Percentiles rank a stretch among this genome's conserved stretches.
phyloP scores from a whole-genome alignment of 2,888 invertebrate species.

The Cataglyphis livida region DNA sequence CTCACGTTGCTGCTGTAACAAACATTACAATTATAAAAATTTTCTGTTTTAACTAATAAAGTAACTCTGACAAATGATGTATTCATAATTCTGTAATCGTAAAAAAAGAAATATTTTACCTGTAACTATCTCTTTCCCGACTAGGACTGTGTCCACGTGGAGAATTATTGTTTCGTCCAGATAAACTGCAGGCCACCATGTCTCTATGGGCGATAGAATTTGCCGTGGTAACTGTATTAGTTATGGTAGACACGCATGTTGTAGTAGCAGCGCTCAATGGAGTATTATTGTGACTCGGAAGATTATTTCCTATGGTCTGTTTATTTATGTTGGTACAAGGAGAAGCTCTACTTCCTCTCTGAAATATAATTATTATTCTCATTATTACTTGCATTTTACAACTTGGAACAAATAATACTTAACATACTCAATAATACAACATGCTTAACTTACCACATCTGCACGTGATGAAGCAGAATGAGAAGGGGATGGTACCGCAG shows the following conservation, averaged over 20 bases:
- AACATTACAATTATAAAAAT: constrained; percentile 54
- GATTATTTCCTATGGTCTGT: constrained; percentile 80
- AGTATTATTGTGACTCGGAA: constrained; percentile 78
- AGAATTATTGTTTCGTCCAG: constrained; percentile 89
- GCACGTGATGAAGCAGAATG: constrained; percentile 88
- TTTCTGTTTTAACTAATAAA: background rate
- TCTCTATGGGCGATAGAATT: constrained; percentile 86
- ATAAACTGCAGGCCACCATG: constrained; percentile 85
- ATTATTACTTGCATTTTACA: background rate
- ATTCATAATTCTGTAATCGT: too few species aligned
- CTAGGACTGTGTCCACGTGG: constrained; percentile 92
- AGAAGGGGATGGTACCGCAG: constrained; percentile 87
- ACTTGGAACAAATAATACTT: background rate
- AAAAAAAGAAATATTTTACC: constrained; percentile 86
- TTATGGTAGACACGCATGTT: constrained; percentile 84
- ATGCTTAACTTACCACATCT: constrained; percentile 86
- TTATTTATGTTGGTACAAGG: constrained; percentile 83
- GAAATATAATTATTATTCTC: constrained; percentile 54
- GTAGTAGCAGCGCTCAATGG: constrained; percentile 84
- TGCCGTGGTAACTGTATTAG: constrained; percentile 85
- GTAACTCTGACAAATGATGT: background rate
- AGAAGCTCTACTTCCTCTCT: constrained; percentile 84
- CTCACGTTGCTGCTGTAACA: constrained; percentile 92
- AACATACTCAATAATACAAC: background rate
- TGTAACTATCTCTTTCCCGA: constrained; percentile 94